phyloP scores from a whole-genome alignment of 2,797 vertebrate genomes.

The Anas acuta region DNA sequence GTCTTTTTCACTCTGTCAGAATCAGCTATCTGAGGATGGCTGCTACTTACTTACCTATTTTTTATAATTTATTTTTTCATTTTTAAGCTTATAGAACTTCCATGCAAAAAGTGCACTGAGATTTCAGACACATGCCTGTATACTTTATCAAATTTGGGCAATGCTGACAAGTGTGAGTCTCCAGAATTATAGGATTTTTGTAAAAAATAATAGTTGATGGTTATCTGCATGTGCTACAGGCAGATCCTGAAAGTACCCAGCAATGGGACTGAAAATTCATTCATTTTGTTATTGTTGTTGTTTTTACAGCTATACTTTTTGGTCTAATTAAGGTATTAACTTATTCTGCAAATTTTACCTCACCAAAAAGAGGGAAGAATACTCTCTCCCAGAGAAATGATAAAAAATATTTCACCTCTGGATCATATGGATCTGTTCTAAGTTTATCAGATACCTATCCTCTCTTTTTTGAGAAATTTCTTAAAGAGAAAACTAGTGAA shows the following conservation, averaged over 20 bases:
- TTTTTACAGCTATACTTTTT: background rate
- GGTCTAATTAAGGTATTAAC: conserved; percentile 6
- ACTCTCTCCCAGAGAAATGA: background rate
- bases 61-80: background rate
- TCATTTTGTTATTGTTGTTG: background rate
- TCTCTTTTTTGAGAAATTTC: background rate
- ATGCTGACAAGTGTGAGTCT: background rate
- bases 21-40: background rate
- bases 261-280: background rate
- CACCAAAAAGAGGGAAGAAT: background rate
- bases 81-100: background rate
- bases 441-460: background rate
- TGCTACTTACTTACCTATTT: background rate
- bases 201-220: background rate
- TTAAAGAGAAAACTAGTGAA: background rate
- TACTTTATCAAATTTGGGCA: background rate
- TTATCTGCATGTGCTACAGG: background rate
- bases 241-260: background rate
- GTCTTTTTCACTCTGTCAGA: background rate
- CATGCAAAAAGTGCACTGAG: background rate
- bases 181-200: background rate
- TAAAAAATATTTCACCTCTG: background rate
- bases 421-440: background rate
- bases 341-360: background rate
- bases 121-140: background rate